Conservation (phyloP, 2,113 vertebrate genomes). For the Leptobrachium ailaonicum region DNA sequence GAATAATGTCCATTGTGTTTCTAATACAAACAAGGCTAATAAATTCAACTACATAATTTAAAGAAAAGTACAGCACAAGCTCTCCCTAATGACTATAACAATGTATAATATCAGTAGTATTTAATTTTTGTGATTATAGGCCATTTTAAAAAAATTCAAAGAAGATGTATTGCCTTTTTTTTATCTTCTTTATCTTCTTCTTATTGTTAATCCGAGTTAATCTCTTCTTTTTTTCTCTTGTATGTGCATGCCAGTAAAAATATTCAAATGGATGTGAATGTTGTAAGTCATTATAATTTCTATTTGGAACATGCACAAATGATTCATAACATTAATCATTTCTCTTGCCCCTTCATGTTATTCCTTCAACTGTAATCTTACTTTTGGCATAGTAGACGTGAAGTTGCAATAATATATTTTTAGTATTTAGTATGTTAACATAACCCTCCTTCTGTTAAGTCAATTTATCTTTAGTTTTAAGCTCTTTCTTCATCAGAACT, state of each 20-base stretch:
- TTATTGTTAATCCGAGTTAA: not conserved
- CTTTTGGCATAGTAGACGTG: conserved; percentile 25
- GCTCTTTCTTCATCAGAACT: conserved; percentile 14
- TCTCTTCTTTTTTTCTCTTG: not conserved
- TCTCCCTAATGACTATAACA: not conserved
- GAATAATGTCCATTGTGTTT: not conserved
- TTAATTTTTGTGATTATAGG: conserved; percentile 1
- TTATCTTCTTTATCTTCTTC: not conserved
- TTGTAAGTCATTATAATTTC: conserved; percentile 7
- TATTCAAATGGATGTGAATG: conserved; percentile 13
- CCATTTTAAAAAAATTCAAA: not conserved
- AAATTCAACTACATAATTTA: not conserved
- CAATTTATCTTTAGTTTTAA: conserved; percentile 36
- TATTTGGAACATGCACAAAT: not conserved
- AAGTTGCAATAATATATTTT: conserved; percentile 37
- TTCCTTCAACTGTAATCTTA: conserved; percentile 16
- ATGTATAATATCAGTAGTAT: not conserved
- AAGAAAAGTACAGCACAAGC: not conserved
- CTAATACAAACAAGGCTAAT: not conserved
- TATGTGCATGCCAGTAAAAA: conserved; percentile 5
- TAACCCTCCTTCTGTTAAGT: conserved; percentile 33
- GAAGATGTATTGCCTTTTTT: not conserved
- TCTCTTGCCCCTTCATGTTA: conserved; percentile 10
- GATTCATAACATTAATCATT: conserved; percentile 26
- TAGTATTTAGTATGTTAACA: conserved; percentile 26